Percentiles rank a stretch among this genome's conserved stretches.
Conservation (phyloP, 2,797 vertebrate genomes). For the Podarcis siculus region DNA sequence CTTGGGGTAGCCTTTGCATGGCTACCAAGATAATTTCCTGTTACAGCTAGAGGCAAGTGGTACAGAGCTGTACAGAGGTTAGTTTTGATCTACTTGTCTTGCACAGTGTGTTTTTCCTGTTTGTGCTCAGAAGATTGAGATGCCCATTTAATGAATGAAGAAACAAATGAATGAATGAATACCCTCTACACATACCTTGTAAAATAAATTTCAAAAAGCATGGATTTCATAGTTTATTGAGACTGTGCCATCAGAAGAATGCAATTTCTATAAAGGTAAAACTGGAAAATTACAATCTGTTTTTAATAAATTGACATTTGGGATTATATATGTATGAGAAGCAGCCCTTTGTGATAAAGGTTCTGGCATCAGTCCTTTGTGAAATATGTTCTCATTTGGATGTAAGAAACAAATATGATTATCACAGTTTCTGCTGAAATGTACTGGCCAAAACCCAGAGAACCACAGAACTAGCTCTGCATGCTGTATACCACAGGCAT, state of each 20-base stretch:
- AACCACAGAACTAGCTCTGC: neutral
- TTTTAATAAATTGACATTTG: constrained; percentile 6
- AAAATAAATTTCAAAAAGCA: neutral
- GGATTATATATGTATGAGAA: neutral
- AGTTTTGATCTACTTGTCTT: neutral
- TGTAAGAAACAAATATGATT: neutral
- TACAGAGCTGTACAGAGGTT: neutral
- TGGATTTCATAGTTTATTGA: neutral
- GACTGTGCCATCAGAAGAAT: neutral
- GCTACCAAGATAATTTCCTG: neutral
- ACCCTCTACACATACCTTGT: neutral
- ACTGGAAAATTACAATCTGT: neutral
- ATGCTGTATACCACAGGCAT: neutral
- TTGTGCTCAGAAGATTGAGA: neutral
- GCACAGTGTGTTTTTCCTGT: neutral
- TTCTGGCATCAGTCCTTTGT: neutral
- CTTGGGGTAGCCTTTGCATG: neutral
- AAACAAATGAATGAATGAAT: neutral
- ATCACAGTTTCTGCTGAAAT: neutral
- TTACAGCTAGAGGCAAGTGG: neutral
- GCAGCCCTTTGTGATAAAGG: neutral
- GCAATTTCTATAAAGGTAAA: neutral
- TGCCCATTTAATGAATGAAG: neutral
- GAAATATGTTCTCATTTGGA: neutral
- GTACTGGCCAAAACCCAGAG: neutral